phyloP scores from a whole-genome alignment of 2,797 vertebrate species.

The Hippocampus kuda region DNA sequence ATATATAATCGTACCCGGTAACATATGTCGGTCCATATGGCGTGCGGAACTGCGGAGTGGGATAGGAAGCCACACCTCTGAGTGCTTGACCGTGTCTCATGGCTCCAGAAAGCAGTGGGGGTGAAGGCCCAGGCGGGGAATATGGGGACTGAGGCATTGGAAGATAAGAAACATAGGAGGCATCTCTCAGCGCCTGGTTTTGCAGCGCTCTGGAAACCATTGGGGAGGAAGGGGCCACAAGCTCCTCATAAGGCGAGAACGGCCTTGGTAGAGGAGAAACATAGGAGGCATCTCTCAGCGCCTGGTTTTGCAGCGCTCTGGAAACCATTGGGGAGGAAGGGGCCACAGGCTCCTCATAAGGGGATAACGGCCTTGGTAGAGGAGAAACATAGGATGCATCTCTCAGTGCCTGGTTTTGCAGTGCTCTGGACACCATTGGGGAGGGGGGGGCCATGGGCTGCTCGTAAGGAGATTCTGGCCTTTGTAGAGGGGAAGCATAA shows the following conservation, averaged over 20 bases:
- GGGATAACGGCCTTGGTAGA: slow-evolving; percentile 41
- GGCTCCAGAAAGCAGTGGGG: slow-evolving; percentile 59
- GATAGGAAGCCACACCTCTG: slow-evolving; percentile 51
- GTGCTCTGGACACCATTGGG: slow-evolving; percentile 46
- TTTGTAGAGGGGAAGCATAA: slow-evolving; percentile 43
- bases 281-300: slow-evolving; percentile 52
- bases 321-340: slow-evolving; percentile 49
- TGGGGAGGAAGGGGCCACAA: slow-evolving; percentile 39
- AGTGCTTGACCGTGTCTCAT: slow-evolving; percentile 57
- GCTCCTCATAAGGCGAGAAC: slow-evolving; percentile 45
- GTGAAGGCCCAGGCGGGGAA: slow-evolving; percentile 45
- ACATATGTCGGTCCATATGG: slow-evolving; percentile 57
- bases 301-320: slow-evolving; percentile 54
- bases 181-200: slow-evolving; percentile 51
- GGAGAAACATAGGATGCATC: slow-evolving; percentile 46
- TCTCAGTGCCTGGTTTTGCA: slow-evolving; percentile 50
- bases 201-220: slow-evolving; percentile 53
- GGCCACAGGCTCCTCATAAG: slow-evolving; percentile 34
- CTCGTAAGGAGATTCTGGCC: slow-evolving; percentile 33
- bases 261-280: slow-evolving; percentile 44
- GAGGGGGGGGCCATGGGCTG: slow-evolving; percentile 38
- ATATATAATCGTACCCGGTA: slow-evolving; percentile 61
- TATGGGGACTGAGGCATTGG: slow-evolving; percentile 51
- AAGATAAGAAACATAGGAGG: slow-evolving; percentile 49
- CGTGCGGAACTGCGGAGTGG: slow-evolving; percentile 41